phyloP scores from a whole-genome alignment of 2,888 invertebrate species.

The Hedychridium roseum region DNA sequence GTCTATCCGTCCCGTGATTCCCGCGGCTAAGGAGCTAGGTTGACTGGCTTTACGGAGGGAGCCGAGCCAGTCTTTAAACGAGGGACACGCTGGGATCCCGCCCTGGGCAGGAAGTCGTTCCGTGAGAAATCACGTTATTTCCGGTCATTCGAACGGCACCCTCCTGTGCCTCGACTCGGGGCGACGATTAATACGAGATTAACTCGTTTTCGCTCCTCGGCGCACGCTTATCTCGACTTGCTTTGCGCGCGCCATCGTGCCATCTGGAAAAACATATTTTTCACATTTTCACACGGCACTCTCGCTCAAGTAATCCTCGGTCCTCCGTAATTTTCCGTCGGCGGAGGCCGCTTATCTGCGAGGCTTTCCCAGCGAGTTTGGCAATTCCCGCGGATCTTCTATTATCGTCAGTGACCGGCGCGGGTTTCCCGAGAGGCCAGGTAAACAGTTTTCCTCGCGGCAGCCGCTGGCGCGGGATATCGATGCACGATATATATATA shows the following conservation, averaged over 20 bases:
- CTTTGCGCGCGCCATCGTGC: neutral
- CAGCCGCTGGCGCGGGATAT: conserved; percentile 26
- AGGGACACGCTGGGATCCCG: conserved; percentile 12
- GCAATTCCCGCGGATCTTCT: too few species aligned
- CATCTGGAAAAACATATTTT: neutral
- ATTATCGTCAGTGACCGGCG: too few species aligned
- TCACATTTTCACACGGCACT: neutral
- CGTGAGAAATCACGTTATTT: conserved; percentile 58
- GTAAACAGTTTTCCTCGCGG: conserved; percentile 6
- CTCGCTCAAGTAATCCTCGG: neutral
- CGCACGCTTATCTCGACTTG: conserved; percentile 2
- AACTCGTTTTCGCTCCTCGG: conserved; percentile 22
- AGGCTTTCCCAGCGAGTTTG: too few species aligned
- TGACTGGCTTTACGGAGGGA: too few species aligned
- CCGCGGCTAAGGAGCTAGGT: too few species aligned
- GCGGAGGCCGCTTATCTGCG: too few species aligned
- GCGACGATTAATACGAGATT: conserved; percentile 38
- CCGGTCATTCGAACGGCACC: conserved; percentile 44
- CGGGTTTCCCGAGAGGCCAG: too few species aligned
- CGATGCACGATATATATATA: conserved; percentile 39
- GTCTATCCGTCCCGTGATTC: too few species aligned
- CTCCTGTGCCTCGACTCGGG: conserved; percentile 18
- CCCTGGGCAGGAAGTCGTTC: conserved; percentile 51
- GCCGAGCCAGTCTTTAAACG: neutral
- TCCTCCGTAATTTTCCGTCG: too few species aligned